Conservation (phyloP, 1,140 invertebrate species). For the Drosophila saltans region DNA sequence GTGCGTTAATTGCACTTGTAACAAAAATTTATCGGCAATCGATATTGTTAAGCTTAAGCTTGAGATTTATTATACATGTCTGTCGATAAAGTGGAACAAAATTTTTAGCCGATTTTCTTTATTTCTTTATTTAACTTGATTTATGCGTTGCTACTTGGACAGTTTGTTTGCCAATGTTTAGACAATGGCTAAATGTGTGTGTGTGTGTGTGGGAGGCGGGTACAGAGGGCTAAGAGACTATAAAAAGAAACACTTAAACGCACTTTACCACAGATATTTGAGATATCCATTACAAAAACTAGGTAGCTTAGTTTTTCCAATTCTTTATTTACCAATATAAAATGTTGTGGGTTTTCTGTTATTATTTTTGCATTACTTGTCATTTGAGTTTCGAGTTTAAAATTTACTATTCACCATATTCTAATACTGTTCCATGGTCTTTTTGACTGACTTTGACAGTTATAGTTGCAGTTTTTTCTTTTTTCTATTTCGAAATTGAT, state of each 20-base stretch:
- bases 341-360: too few species aligned
- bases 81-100: slow-evolving; percentile 69
- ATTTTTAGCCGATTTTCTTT: slow-evolving; percentile 17
- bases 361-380: not conserved
- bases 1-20: slow-evolving; percentile 75
- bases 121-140: slow-evolving; percentile 60
- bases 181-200: slow-evolving; percentile 53
- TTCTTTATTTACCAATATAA: not conserved
- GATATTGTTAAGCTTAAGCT: slow-evolving; percentile 23
- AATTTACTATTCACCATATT: not conserved
- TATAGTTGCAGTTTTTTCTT: slow-evolving; percentile 20
- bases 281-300: not conserved
- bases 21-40: slow-evolving; percentile 19
- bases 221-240: slow-evolving; percentile 17
- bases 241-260: slow-evolving; percentile 57
- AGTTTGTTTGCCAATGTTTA: slow-evolving; percentile 73
- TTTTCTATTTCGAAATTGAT: slow-evolving; percentile 50
- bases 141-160: slow-evolving; percentile 54
- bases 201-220: slow-evolving; percentile 8
- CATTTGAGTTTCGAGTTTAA: slow-evolving; percentile 30
- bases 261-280: slow-evolving; percentile 43
- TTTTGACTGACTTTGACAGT: slow-evolving; percentile 65
- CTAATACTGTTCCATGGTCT: slow-evolving; percentile 31
- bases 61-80: slow-evolving; percentile 45
- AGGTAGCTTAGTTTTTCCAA: not conserved